Conservation (phyloP, 2,888 invertebrate genomes). For the Rotaria macrura region DNA sequence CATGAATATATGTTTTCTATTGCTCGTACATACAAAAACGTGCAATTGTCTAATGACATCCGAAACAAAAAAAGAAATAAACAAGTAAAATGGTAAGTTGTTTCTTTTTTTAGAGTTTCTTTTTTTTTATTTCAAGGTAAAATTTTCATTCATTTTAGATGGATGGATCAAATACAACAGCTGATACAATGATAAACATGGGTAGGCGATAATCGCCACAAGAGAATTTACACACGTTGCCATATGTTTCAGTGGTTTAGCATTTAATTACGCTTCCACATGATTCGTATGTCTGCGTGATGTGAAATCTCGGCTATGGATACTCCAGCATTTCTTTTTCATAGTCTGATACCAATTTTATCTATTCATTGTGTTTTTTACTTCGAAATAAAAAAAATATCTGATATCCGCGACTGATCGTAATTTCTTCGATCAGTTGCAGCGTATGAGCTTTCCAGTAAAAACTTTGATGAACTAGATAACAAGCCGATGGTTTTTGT, state of each 20-base stretch:
- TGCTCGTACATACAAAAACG: too few relatives aligned
- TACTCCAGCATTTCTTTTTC: too few relatives aligned
- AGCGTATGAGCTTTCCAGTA: too few relatives aligned
- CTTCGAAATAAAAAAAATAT: neutral
- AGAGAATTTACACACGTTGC: neutral
- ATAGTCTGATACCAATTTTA: too few relatives aligned
- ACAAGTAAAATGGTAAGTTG: neutral
- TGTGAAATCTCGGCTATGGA: neutral
- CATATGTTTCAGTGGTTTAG: neutral
- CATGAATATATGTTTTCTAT: neutral
- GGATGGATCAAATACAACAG: neutral
- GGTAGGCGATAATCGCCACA: slow-evolving; percentile 12
- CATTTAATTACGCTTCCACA: neutral
- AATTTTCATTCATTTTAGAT: neutral
- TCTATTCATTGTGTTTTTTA: neutral
- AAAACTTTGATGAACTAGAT: too few relatives aligned
- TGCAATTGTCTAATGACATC: neutral
- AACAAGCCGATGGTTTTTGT: too few relatives aligned
- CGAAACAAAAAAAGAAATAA: too few relatives aligned
- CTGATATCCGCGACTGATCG: neutral
- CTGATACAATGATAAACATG: neutral
- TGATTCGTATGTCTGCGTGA: neutral
- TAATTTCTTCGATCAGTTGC: neutral
- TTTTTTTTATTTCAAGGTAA: neutral
- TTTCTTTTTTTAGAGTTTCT: neutral